Percentiles rank a stretch among this genome's conserved stretches.
Conservation (phyloP, 2,888 invertebrate genomes). For the Phortica magna region DNA sequence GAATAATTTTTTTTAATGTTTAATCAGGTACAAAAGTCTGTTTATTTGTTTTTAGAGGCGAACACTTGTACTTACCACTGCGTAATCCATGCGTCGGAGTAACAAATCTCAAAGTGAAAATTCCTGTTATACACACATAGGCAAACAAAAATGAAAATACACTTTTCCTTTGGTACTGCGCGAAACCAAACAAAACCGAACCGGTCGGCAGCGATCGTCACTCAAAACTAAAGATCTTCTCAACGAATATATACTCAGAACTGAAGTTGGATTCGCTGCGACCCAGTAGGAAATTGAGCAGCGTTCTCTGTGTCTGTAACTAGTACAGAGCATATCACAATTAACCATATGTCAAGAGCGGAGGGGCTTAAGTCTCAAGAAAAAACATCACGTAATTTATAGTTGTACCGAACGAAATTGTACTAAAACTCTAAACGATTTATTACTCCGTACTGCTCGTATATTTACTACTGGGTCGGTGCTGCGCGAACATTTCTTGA, state of each 20-base stretch:
- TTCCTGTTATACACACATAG: slow-evolving; percentile 24
- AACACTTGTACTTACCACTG: slow-evolving; percentile 9
- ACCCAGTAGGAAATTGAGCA: background rate
- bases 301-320: background rate
- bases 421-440: background rate
- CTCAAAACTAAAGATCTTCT: slow-evolving; percentile 11
- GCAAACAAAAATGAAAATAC: background rate
- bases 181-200: background rate
- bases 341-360: background rate
- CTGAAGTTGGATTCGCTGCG: background rate
- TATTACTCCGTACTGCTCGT: background rate
- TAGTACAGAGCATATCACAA: background rate
- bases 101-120: slow-evolving; percentile 11
- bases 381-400: too few species aligned
- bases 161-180: background rate
- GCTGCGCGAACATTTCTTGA: background rate
- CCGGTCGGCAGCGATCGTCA: background rate
- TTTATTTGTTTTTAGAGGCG: background rate
- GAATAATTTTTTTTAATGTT: background rate
- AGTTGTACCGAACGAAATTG: too few species aligned
- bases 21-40: background rate
- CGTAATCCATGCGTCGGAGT: slow-evolving; percentile 4
- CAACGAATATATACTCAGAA: background rate
- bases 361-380: too few species aligned
- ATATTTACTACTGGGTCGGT: background rate